These are phyloP conservation scores for Halcyon badia DNA, from an alignment of 2,797 vertebrate species.

Conservation along the genomic window DNA sequence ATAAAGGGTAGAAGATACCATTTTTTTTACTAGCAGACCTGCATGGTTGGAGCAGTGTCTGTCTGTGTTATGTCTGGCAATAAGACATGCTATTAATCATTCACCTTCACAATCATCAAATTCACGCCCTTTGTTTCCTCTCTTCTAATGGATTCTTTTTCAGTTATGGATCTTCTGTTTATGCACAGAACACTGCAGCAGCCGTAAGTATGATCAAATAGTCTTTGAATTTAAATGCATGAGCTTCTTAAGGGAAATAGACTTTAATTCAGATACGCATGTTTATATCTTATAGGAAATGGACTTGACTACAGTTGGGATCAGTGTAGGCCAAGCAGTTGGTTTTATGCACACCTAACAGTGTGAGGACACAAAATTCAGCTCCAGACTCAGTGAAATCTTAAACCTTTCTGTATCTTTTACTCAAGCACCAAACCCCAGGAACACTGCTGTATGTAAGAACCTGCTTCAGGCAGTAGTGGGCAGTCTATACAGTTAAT, in stretches of 20 bases:
- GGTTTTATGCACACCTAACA: neutral
- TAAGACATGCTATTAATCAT: conserved; percentile 1
- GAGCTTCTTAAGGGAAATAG: neutral
- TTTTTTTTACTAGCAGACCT: neutral
- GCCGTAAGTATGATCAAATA: neutral
- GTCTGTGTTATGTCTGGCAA: neutral
- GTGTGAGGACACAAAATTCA: neutral
- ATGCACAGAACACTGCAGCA: neutral
- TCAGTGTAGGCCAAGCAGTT: neutral
- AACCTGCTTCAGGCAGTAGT: neutral
- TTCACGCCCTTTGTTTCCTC: neutral
- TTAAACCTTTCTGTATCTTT: neutral
- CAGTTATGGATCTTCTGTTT: neutral
- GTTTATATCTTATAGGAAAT: neutral
- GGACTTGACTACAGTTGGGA: neutral
- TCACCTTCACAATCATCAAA: conserved; percentile 5
- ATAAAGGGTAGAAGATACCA: neutral
- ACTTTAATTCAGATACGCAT: neutral
- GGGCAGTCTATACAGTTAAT: neutral
- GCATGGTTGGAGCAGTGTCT: neutral
- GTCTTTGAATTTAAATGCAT: neutral
- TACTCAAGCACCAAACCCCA: neutral
- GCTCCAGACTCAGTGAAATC: neutral
- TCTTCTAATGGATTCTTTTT: conserved; percentile 8
- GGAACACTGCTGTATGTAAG: neutral